Base-by-base conservation (phyloP, 1,140 invertebrate species). In the Formica exsecta region DNA sequence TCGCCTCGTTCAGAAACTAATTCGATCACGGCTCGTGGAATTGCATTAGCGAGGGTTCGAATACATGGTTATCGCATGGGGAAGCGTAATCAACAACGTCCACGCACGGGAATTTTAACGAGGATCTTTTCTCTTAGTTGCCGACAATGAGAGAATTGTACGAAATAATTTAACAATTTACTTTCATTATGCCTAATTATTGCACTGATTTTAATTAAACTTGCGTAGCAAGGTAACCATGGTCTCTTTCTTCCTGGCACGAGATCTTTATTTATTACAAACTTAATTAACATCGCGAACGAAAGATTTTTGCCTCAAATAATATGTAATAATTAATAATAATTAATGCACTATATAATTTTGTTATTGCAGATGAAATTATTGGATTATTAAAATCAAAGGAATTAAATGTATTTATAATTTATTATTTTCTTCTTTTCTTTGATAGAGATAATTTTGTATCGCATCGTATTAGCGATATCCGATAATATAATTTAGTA, bases 21-120 rank as follows among this genome's bases (percentile, higher is more conserved):
- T 81, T 85, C 79, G 70, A 85, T 90, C 54, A 85, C 29, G 54
- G 65, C 61, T 89, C 61, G 29, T 87, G 51, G 75, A 89, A 85
- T 89, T 75, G 44, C 71, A 81, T 85, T 80, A 66, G 61, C 48
- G 44, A 77, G 51, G 62, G 86, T 80, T 79, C 75, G 77, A 86
- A 88, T 85, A 16, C 16, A 86, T 73, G 61, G 74, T 76, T 86
- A 68, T 41, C 44, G 38, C 36, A 59, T 29, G 36, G 32, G 57
- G 59, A 32, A 22, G 13, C 51, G 65, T 86, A 76, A 89, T 76
- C 74, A 77, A 2, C 65, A 32, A 48, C 75, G 70, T 73, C 25
- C 38, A 70, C 41, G 41, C 81, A 80, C 22, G 19, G 25, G 13
- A 80, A 48, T 11, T 81, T 57, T 44, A n/a, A 59, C 19, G 11